Conservation (phyloP, 2,888 invertebrate genomes). For the Andrena bucephala region DNA sequence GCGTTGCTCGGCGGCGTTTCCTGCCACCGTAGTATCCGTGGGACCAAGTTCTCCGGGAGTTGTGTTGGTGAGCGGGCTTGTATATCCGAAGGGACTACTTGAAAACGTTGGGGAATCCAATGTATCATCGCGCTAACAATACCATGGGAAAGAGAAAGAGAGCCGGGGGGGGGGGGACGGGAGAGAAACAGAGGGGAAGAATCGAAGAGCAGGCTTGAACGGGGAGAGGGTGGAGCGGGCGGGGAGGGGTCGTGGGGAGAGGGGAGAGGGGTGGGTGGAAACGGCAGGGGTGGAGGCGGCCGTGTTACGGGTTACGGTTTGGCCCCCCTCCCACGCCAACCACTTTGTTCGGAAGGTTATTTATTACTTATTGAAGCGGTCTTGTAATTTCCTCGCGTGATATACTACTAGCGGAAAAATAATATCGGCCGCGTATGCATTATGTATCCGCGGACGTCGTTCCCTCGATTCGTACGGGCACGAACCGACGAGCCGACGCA, state of each 20-base stretch:
- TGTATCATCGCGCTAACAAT: conserved; percentile 74
- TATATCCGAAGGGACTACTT: conserved; percentile 54
- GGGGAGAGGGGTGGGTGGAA: background rate
- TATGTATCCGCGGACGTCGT: conserved; percentile 68
- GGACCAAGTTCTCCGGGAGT: conserved; percentile 1
- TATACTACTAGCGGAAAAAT: conserved; percentile 77
- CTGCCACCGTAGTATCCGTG: conserved; percentile 20
- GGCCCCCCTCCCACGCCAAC: conserved; percentile 47
- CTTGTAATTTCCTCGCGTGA: conserved; percentile 79
- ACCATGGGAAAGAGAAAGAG: conserved; percentile 40
- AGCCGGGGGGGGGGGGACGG: conserved; percentile 16
- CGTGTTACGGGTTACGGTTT: conserved; percentile 49
- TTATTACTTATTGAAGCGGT: conserved; percentile 81
- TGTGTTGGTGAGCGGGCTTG: conserved; percentile 29
- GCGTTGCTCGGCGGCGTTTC: conserved; percentile 44
- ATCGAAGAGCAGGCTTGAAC: conserved; percentile 28
- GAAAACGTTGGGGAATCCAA: conserved; percentile 63
- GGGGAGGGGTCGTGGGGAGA: conserved; percentile 15
- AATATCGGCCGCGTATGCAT: conserved; percentile 77
- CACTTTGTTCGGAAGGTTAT: conserved; percentile 75
- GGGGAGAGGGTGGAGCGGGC: conserved; percentile 14
- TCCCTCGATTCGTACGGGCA: conserved; percentile 22
- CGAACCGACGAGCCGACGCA: background rate
- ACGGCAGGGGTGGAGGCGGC: conserved; percentile 18
- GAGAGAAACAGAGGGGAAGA: conserved; percentile 23